Base-by-base conservation (phyloP, 2,797 vertebrate genomes). In the Caiman crocodilus region DNA sequence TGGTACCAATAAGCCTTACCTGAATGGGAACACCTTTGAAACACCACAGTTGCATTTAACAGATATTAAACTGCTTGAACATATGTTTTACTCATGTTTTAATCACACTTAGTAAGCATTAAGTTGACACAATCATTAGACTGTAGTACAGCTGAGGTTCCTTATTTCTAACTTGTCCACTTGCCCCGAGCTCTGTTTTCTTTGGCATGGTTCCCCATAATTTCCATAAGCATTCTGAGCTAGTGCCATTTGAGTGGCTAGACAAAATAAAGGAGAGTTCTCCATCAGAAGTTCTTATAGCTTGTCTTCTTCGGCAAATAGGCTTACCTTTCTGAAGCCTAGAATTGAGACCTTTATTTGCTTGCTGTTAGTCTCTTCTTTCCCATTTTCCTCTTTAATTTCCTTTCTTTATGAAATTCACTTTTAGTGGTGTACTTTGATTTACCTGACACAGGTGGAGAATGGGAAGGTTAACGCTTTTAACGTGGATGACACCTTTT, bases 351-450 rank as follows among this genome's bases (percentile, higher is more conserved):
- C 63, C 89, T 67, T 86, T 84, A 94, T 93, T 90, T 89, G 69
- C 87, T 94, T 92, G 55, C 80, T 93, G 90, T 63, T 90, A 73
- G 35, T 82, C 57, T 85, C 12, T 74, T 84, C 88, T 67, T 30
- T 95, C 87, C 88, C 84, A 96, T 89, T 58, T 85, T 78, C 64
- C 69, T 87, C 85, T 82, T 60, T 32, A 76, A 28, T 87, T 91
- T 91, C 88, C 74, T 93, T 96, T 88, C 79, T 79, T 94, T 95
- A 96, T 94, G 94, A 95, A 94, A 95, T 96, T 94, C 88, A 92
- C 55, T 87, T 94, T 23, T 14, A 25, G 18, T 6, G 12, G 21
- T 23, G 32, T 73, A 85, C 89, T 65, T 90, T 90, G 92, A 26
- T 88, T 85, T 88, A 84, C 90, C 85, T 91, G 17, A 88, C 88